A percentile compares a stretch with the other conserved stretches of the same genome.
phyloP scores from a whole-genome alignment of 2,888 invertebrate species.

The Carcina quercana region DNA sequence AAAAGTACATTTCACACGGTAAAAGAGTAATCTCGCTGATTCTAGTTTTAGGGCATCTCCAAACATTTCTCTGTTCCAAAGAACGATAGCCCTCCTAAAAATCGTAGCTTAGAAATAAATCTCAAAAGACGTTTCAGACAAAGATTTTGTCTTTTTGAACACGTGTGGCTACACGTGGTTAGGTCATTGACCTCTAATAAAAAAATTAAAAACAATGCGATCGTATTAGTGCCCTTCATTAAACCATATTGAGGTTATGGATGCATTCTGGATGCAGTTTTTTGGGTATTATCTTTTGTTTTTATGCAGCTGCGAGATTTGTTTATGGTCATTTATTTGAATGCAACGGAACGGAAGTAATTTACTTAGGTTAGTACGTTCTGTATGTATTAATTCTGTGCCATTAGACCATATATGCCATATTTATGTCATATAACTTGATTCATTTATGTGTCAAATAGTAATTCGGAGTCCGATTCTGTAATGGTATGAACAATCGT shows the following conservation, averaged over 20 bases:
- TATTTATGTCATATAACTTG: too few relatives aligned
- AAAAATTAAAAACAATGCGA: slow-evolving; percentile 43
- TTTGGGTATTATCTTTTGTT: slow-evolving; percentile 32
- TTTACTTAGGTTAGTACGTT: too few relatives aligned
- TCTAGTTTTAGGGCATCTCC: too few relatives aligned
- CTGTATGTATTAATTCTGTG: too few relatives aligned
- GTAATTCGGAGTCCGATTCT: too few relatives aligned
- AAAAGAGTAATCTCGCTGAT: too few relatives aligned
- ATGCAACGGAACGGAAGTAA: slow-evolving; percentile 12
- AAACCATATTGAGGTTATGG: too few relatives aligned
- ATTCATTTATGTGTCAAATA: too few relatives aligned
- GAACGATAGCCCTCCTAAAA: slow-evolving; percentile 2
- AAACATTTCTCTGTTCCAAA: slow-evolving; percentile 22
- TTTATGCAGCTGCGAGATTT: slow-evolving; percentile 45
- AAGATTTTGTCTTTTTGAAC: slow-evolving; percentile 46
- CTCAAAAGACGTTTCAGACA: slow-evolving; percentile 40
- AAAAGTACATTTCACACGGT: too few relatives aligned
- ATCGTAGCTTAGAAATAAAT: neutral
- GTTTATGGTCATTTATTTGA: slow-evolving; percentile 15
- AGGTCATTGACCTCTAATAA: slow-evolving; percentile 41
- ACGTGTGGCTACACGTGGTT: slow-evolving; percentile 60
- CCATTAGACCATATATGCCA: too few relatives aligned
- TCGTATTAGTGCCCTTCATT: slow-evolving; percentile 34
- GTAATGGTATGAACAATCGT: too few relatives aligned
- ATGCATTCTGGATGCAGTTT: slow-evolving; percentile 21